Evolutionary conservation across 2,113 vertebrate species (phyloP).

Genomic region (Mixornis gularis): DNA sequence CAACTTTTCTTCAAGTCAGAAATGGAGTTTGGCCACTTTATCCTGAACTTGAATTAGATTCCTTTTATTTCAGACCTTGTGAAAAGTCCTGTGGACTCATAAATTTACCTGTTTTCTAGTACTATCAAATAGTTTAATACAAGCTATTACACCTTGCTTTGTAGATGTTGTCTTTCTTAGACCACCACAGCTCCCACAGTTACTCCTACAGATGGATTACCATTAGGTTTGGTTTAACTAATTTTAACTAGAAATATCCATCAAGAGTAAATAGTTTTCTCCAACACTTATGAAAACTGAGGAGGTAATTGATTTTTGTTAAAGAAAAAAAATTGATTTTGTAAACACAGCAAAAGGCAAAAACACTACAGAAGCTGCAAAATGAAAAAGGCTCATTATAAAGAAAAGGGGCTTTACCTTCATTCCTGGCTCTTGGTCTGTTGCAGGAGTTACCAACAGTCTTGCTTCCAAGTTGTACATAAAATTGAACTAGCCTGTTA

Average conservation of each 20-base stretch:
- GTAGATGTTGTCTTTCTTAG: not conserved
- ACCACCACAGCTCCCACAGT: not conserved
- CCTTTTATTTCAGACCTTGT: not conserved
- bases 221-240: not conserved
- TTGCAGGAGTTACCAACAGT: constrained; percentile 85
- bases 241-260: not conserved
- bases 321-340: not conserved
- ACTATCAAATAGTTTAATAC: not conserved
- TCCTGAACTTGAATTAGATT: not conserved
- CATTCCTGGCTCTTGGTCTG: constrained; percentile 89
- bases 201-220: not conserved
- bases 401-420: constrained; percentile 78
- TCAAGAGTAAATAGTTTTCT: not conserved
- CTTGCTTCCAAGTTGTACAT: constrained; percentile 92
- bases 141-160: not conserved
- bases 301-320: not conserved
- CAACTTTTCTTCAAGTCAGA: not conserved
- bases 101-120: not conserved
- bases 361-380: not conserved
- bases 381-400: not conserved
- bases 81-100: not conserved
- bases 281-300: not conserved
- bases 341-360: not conserved
- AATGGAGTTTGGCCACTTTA: not conserved
- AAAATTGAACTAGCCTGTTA: constrained; percentile 91